Base-by-base conservation (phyloP, 2,113 vertebrate species). In the Glaucomys volans region DNA sequence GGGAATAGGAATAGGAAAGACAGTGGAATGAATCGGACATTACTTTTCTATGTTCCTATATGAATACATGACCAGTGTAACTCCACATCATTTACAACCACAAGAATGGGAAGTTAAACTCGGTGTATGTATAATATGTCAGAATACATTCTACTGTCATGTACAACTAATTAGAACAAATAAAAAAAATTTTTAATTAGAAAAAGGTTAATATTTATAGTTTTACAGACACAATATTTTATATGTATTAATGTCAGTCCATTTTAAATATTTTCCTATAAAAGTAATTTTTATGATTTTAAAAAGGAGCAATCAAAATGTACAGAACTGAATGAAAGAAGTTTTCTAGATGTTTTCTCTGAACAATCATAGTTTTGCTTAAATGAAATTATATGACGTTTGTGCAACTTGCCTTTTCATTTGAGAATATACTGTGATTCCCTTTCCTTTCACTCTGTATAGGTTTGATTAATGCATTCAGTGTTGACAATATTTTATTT, bases 191-290 rank as follows among this genome's bases (percentile, higher is more conserved):
- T 47, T 47, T 47, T 47, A 47, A 47, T 47, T 74, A 47, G 35
- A 40, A 83, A 89, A 89, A 35, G 22, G 22, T 66, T 52, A 74
- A 1, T 42, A 81, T 26, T 76, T 42, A 59, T 54, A 67, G 35
- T 17, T 64, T 83, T 40, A 79, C 5, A 64, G 20, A 40, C 32
- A 64, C 42, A 13, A n/a, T 74, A 40, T 52, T 81, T 81, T 86
- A 16, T n/a, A 75, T 50, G 7, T 64, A 54, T 90, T 26, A 22
- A 40, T 81, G 14, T 9, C 28, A 66, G 16, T 84, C 26, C 3
- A 44, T n/a, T 90, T 83, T 12, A 52, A 92, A 88, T 79, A 69
- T 87, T 62, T 93, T 94, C 32, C 76, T 72, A 52, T 64, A 28
- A 69, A 71, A 44, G 2, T 59, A 59, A 77, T 42, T 91, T 77